Percentiles rank a stretch among this genome's conserved stretches.
Conservation (phyloP, 2,797 vertebrate species). For the Pteropus rufus region DNA sequence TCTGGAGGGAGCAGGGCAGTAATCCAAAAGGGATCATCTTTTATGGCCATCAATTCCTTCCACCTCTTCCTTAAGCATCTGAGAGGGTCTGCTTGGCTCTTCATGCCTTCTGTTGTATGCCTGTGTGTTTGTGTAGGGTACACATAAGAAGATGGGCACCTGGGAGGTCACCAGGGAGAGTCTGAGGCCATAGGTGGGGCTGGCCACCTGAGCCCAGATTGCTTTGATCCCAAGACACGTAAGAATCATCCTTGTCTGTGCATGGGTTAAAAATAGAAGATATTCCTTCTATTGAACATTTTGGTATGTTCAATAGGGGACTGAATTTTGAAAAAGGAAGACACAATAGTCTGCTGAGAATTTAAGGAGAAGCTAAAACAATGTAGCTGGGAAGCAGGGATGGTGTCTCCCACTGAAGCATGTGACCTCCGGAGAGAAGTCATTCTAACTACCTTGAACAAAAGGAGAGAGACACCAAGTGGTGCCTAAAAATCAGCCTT, state of each 20-base stretch:
- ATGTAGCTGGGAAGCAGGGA: not conserved
- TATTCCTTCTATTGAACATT: not conserved
- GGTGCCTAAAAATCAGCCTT: not conserved
- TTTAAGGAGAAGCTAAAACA: not conserved
- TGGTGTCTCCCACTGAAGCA: too few relatives aligned
- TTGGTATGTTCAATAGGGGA: not conserved
- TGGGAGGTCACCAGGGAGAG: not conserved
- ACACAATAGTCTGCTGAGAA: not conserved
- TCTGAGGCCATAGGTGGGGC: not conserved
- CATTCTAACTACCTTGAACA: not conserved
- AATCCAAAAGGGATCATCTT: not conserved
- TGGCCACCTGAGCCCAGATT: not conserved
- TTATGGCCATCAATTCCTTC: not conserved
- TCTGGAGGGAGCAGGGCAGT: not conserved
- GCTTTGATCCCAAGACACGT: not conserved
- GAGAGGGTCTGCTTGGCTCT: not conserved
- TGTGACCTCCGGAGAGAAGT: not conserved
- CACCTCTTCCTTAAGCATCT: not conserved
- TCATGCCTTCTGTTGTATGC: not conserved
- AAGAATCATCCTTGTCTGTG: not conserved
- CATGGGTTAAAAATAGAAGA: not conserved
- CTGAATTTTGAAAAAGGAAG: not conserved
- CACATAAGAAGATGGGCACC: not conserved
- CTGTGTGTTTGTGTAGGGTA: not conserved
- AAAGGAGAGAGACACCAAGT: not conserved